Percentiles rank a stretch among this genome's conserved stretches.
phyloP scores from a whole-genome alignment of 2,888 invertebrate genomes.

The Agapetus fuscipes region DNA sequence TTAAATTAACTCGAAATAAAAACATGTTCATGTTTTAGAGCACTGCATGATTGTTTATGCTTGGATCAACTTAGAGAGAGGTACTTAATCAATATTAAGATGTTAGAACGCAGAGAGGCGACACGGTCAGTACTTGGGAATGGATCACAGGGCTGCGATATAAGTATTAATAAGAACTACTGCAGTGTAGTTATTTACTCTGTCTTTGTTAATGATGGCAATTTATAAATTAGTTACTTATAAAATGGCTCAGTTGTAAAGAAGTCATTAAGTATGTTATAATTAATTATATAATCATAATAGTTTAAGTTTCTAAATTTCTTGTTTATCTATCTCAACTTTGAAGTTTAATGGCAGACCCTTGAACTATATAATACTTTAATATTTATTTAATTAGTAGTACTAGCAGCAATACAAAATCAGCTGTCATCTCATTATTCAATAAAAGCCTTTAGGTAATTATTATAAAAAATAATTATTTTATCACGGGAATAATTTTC shows the following conservation, averaged over 20 bases:
- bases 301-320: constrained; percentile 20
- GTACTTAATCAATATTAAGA: too few relatives aligned
- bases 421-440: constrained; percentile 14
- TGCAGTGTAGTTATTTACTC: constrained; percentile 10
- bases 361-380: constrained; percentile 10
- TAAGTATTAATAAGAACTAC: constrained; percentile 22
- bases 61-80: too few relatives aligned
- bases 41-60: constrained; percentile 6
- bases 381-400: too few relatives aligned
- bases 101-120: too few relatives aligned
- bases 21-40: too few relatives aligned
- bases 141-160: too few relatives aligned
- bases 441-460: constrained; percentile 11
- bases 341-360: constrained; percentile 14
- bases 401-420: constrained; percentile 16
- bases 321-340: constrained; percentile 17
- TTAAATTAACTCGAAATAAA: too few relatives aligned
- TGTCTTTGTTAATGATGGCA: constrained; percentile 13
- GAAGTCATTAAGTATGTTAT: constrained; percentile 25
- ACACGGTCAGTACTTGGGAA: too few relatives aligned
- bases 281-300: constrained; percentile 24
- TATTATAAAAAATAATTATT: constrained; percentile 23
- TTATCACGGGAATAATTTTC: constrained; percentile 17
- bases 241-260: constrained; percentile 19
- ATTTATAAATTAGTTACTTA: constrained; percentile 15